Conservation (phyloP, 2,888 invertebrate species). For the Pristionchus japonicus region DNA sequence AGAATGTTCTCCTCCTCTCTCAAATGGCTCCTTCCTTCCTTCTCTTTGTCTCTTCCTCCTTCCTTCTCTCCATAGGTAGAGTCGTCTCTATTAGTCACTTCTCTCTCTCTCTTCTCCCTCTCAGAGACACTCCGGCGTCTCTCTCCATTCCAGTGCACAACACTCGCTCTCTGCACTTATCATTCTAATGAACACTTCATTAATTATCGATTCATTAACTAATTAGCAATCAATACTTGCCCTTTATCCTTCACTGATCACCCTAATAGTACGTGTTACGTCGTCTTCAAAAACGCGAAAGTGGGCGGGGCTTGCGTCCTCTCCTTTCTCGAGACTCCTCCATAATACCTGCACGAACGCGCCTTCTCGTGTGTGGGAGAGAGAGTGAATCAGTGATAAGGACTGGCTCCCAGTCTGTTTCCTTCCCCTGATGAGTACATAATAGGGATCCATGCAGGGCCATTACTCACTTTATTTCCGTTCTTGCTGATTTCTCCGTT, state of each 20-base stretch:
- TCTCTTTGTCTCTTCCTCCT: constrained; percentile 3
- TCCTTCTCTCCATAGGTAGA: not conserved
- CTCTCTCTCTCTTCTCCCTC: not conserved
- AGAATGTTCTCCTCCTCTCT: not conserved
- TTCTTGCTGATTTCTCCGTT: not conserved
- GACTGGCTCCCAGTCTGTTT: constrained; percentile 19
- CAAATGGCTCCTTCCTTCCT: not conserved
- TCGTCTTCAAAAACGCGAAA: not conserved
- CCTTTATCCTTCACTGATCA: not conserved
- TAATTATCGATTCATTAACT: not conserved
- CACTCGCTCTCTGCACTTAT: not conserved
- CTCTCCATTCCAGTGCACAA: not conserved
- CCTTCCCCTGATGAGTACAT: constrained; percentile 21
- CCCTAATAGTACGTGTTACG: not conserved
- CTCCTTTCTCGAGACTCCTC: not conserved
- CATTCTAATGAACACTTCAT: not conserved
- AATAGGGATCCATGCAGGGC: not conserved
- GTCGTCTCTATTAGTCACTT: constrained; percentile 11
- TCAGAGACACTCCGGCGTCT: not conserved
- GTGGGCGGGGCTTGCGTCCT: not conserved
- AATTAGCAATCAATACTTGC: not conserved
- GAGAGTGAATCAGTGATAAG: constrained; percentile 35
- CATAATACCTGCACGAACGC: not conserved
- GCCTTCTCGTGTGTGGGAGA: not conserved
- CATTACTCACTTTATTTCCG: constrained; percentile 24